These are phyloP conservation scores for Dipodomys stephensi DNA, from an alignment of 2,113 vertebrate species.

Conservation along the genomic window DNA sequence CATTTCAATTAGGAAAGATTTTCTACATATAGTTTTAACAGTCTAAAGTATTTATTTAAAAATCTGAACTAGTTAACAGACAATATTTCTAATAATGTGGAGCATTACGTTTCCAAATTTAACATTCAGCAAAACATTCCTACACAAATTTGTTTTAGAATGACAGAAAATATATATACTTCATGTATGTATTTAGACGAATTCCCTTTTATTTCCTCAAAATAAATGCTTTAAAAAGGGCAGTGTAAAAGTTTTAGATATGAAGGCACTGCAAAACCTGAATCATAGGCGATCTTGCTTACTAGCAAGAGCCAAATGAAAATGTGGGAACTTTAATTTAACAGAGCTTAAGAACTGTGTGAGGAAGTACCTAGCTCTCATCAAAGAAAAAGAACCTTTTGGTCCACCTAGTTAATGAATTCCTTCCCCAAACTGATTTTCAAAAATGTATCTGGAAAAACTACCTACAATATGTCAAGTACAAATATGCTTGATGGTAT, in stretches of 20 bases:
- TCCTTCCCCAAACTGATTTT: slow-evolving; percentile 65
- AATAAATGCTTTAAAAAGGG: slow-evolving; percentile 71
- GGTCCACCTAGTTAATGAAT: slow-evolving; percentile 53
- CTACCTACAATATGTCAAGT: slow-evolving; percentile 36
- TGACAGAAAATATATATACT: slow-evolving; percentile 68
- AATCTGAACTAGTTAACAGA: slow-evolving; percentile 64
- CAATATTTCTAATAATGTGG: slow-evolving; percentile 58
- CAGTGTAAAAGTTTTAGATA: slow-evolving; percentile 69
- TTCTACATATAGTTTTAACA: slow-evolving; percentile 59
- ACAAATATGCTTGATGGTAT: not conserved
- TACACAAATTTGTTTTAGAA: slow-evolving; percentile 70
- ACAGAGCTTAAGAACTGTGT: slow-evolving; percentile 36
- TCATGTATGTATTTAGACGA: slow-evolving; percentile 67
- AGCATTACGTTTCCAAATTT: slow-evolving; percentile 71
- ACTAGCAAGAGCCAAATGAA: slow-evolving; percentile 42
- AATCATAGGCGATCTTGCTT: slow-evolving; percentile 58
- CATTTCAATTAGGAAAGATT: slow-evolving; percentile 68
- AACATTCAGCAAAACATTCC: slow-evolving; percentile 71
- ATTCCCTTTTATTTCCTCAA: slow-evolving; percentile 66
- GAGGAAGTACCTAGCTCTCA: slow-evolving; percentile 56
- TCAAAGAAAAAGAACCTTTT: slow-evolving; percentile 39
- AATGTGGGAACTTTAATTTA: slow-evolving; percentile 54
- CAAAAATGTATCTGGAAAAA: slow-evolving; percentile 33
- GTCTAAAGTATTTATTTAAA: slow-evolving; percentile 62
- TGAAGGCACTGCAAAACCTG: slow-evolving; percentile 75